phyloP scores from a whole-genome alignment of 2,113 vertebrate genomes.

The Corythoichthys intestinalis region DNA sequence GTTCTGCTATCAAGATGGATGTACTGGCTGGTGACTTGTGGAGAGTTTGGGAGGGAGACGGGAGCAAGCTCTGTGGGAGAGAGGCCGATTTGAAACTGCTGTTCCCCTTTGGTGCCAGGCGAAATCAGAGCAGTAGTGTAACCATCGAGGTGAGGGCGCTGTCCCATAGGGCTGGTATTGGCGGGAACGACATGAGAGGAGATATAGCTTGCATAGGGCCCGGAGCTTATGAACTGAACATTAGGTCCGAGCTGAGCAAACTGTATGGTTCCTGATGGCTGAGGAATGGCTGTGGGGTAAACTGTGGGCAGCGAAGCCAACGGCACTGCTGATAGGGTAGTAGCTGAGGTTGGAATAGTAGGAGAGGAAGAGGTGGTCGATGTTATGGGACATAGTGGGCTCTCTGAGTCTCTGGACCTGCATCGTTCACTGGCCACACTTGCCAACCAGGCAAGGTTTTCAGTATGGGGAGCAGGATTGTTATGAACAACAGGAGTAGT shows the following conservation, averaged over 20 bases:
- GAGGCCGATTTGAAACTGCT: constrained; percentile 83
- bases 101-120: constrained; percentile 77
- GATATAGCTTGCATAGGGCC: constrained; percentile 92
- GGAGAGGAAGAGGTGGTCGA: constrained; percentile 49
- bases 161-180: constrained; percentile 71
- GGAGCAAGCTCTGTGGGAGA: constrained; percentile 82
- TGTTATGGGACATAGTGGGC: constrained; percentile 75
- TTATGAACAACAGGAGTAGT: constrained; percentile 70
- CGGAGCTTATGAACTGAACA: constrained; percentile 92
- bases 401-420: constrained; percentile 77
- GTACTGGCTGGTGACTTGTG: constrained; percentile 84
- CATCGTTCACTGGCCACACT: constrained; percentile 75
- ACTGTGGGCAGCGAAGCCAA: constrained; percentile 82
- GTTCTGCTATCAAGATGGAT: constrained; percentile 89
- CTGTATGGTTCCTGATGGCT: constrained; percentile 85
- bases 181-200: constrained; percentile 92
- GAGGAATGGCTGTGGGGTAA: constrained; percentile 82
- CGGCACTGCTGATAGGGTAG: constrained; percentile 76
- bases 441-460: constrained; percentile 89
- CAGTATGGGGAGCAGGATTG: constrained; percentile 68
- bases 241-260: constrained; percentile 89
- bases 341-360: constrained; percentile 40
- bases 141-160: constrained; percentile 85
- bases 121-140: constrained; percentile 87
- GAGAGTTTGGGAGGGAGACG: constrained; percentile 77